Conservation (phyloP, 2,888 invertebrate species). For the Coelinius sp. region DNA sequence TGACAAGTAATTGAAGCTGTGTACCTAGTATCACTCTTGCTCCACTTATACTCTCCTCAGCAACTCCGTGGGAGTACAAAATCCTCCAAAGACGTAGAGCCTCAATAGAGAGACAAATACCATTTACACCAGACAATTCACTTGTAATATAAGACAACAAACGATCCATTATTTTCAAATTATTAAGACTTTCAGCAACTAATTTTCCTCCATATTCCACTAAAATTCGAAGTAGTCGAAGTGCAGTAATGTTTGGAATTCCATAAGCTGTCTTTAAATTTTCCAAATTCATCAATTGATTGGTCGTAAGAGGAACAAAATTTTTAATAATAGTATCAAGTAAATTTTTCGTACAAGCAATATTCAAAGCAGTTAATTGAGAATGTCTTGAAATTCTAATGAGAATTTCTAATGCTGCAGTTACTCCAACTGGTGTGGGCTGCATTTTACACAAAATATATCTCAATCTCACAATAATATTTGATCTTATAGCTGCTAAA, state of each 20-base stretch:
- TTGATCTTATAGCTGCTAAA: slow-evolving; percentile 80
- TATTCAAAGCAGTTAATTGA: slow-evolving; percentile 75
- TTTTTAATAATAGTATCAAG: slow-evolving; percentile 75
- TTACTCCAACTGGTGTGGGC: slow-evolving; percentile 81
- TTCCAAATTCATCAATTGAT: slow-evolving; percentile 58
- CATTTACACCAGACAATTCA: slow-evolving; percentile 59
- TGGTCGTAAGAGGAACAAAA: slow-evolving; percentile 74
- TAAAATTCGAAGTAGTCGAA: slow-evolving; percentile 83
- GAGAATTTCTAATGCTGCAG: slow-evolving; percentile 84
- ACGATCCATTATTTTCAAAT: slow-evolving; percentile 72
- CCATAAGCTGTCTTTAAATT: slow-evolving; percentile 75
- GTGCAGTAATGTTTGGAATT: slow-evolving; percentile 78
- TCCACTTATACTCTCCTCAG: slow-evolving; percentile 59
- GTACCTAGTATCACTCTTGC: slow-evolving; percentile 55
- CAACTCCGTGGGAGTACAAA: slow-evolving; percentile 55
- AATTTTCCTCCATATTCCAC: slow-evolving; percentile 69
- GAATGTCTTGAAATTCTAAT: slow-evolving; percentile 86
- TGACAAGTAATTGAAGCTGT: slow-evolving; percentile 60
- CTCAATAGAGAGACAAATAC: slow-evolving; percentile 60
- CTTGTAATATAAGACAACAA: slow-evolving; percentile 74
- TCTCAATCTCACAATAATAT: slow-evolving; percentile 83
- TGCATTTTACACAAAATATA: slow-evolving; percentile 82
- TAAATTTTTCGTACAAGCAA: slow-evolving; percentile 78
- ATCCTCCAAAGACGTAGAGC: slow-evolving; percentile 64
- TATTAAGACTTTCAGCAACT: slow-evolving; percentile 55